Base-by-base conservation (phyloP, 1,140 invertebrate genomes). In the Neelides sp. region DNA sequence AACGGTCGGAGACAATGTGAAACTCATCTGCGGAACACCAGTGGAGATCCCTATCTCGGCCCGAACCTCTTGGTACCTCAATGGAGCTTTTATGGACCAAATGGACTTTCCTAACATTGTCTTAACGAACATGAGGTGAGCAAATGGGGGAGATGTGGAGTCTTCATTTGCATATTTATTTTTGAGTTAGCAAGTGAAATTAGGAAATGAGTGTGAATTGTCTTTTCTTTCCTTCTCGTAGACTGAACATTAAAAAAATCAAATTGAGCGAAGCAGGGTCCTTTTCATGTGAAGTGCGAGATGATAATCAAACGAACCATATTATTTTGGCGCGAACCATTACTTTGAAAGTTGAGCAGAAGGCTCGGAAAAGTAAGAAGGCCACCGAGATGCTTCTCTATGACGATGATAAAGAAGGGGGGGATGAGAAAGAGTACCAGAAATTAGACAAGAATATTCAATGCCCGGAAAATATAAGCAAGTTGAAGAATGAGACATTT, bases 101-200 rank as follows among this genome's bases (percentile, higher is more conserved):
- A 30, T 57, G 0, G 17, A 45, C 8, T 42, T 12, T 22, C 34
- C 54, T 0, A 19, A 39, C 7, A 27, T 39, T 4, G 44, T 52
- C 22, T 26, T 60, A 10, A 42, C 48, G 0, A 57, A 50, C 10
- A 24, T 54, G 17, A 37, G 36, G 54, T 60, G 55, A 56, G 47
- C n/a, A n/a, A n/a, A n/a, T n/a, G n/a, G n/a, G n/a, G n/a, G n/a
- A n/a, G n/a, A n/a, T n/a, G n/a, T n/a, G n/a, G n/a, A n/a, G n/a
- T n/a, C n/a, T n/a, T n/a, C n/a, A n/a, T n/a, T n/a, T 20, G 4
- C 4, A 43, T 23, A 34, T 28, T 43, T 27, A 13, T 49, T 35
- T 27, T 40, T 3, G 5, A 27, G 10, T 2, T 42, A 4, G 19
- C n/a, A 40, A n/a, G 15, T 26, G 17, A n/a, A n/a, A n/a, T n/a